Base-by-base conservation (phyloP, 2,113 vertebrate species). In the Nipponia nippon region DNA sequence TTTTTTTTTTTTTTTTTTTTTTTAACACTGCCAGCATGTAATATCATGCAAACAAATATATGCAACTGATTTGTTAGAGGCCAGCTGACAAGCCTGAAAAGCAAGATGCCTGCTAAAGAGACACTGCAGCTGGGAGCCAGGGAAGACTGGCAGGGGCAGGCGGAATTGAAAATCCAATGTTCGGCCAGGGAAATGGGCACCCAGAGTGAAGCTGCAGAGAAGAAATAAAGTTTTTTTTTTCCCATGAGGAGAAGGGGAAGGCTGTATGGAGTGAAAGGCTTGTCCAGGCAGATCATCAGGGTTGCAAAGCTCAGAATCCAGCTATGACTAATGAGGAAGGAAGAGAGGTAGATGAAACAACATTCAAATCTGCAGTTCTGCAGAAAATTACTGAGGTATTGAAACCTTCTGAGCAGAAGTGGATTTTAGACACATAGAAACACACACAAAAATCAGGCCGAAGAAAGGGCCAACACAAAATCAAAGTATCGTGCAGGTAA, bases 241-340 rank as follows among this genome's bases (percentile, higher is more conserved):
- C 94, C 86, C 30, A 69, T 18, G 13, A 83, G 32, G 8, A 72
- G 73, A 79, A 83, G 70, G 22, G 5, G 73, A 89, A 86, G 47
- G 62, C 59, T 44, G 46, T 34, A 63, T 52, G 73, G 89, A 97
- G 83, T 11, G 56, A 89, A 76, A 89, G 81, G 61, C 67, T 85
- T 91, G 88, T 93, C 87, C 92, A 83, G 84, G 61, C 93, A 96
- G 65, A 89, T 88, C 84, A 46, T 1, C 17, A 10, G 56, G 90
- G 76, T 36, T 44, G 47, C 30, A 93, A 93, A 95, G 92, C 95
- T 97, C 63, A 86, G 44, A 97, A 93, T 62, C 72, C 90, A 92
- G 77, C 86, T 97, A 91, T 91, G 89, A 97, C 77, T 79, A 90
- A 90, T 53, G 8, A 83, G 85, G 49, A 97, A 87, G 79, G 82